These are phyloP conservation scores for Bruchidius siliquastri DNA, from an alignment of 2,888 invertebrate species.

Conservation along the genomic window DNA sequence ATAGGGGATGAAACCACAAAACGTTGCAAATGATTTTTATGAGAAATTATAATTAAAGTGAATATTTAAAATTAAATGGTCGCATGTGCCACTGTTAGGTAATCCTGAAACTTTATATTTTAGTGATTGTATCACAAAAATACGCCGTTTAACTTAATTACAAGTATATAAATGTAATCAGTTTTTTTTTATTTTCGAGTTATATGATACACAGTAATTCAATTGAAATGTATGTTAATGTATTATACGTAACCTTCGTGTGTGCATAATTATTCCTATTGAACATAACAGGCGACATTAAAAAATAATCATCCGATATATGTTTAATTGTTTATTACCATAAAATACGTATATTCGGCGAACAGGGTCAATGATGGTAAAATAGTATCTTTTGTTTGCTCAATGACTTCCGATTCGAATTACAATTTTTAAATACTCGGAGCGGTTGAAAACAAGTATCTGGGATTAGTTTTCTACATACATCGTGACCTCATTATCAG, in stretches of 20 bases:
- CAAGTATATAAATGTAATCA: neutral
- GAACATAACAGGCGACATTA: neutral
- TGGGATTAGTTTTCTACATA: too few relatives aligned
- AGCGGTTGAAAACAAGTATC: neutral
- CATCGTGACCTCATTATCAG: too few relatives aligned
- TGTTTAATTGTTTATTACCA: neutral
- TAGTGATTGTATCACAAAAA: neutral
- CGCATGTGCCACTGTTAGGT: neutral
- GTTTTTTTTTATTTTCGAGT: neutral
- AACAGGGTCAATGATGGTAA: neutral
- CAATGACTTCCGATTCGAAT: neutral
- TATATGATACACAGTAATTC: neutral
- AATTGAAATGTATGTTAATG: neutral
- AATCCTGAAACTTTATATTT: neutral
- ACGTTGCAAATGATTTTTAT: too few relatives aligned
- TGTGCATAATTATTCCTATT: neutral
- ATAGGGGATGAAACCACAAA: too few relatives aligned
- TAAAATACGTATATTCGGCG: neutral
- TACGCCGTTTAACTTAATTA: neutral
- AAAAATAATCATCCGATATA: neutral
- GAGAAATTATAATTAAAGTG: too few relatives aligned
- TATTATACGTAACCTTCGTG: neutral
- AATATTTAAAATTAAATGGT: too few relatives aligned
- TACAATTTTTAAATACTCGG: neutral
- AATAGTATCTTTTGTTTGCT: neutral